Conservation (phyloP, 2,797 vertebrate genomes). For the Lycodopsis pacificus region DNA sequence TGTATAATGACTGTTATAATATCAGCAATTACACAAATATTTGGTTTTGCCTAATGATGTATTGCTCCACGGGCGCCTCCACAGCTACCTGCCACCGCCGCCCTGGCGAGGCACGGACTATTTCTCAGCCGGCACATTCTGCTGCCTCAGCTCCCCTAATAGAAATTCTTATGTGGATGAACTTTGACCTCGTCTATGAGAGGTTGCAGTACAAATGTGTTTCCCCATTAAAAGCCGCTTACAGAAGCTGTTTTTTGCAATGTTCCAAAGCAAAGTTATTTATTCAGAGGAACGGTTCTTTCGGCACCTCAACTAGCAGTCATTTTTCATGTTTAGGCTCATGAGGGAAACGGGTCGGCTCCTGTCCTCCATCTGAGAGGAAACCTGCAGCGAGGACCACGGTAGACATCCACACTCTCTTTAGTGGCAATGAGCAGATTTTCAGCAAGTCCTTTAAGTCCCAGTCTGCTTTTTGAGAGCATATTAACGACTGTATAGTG, state of each 20-base stretch:
- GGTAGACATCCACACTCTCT: conserved; percentile 22
- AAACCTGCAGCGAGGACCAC: conserved; percentile 59
- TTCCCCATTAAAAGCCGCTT: conserved; percentile 91
- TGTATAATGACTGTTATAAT: conserved; percentile 87
- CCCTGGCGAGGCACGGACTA: conserved; percentile 80
- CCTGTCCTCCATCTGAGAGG: conserved; percentile 82
- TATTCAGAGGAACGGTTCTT: conserved; percentile 86
- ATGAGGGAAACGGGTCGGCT: conserved; percentile 76
- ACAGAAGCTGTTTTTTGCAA: conserved; percentile 84
- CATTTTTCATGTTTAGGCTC: conserved; percentile 84
- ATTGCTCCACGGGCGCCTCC: conserved; percentile 70
- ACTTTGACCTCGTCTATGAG: conserved; percentile 84
- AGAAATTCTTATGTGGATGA: conserved; percentile 81
- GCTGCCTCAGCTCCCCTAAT: conserved; percentile 91
- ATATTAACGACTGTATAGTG: not conserved
- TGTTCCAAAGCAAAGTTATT: conserved; percentile 86
- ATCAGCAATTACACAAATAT: conserved; percentile 84
- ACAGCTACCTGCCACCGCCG: conserved; percentile 80
- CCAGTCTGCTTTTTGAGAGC: conserved; percentile 12
- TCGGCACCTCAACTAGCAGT: conserved; percentile 80
- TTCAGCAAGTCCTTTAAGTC: conserved; percentile 17
- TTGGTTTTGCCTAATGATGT: conserved; percentile 83
- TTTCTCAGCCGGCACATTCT: conserved; percentile 89
- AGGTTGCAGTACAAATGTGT: conserved; percentile 82
- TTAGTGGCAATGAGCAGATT: conserved; percentile 35